Conservation (phyloP, 2,113 vertebrate genomes). For the Agapornis roseicollis region DNA sequence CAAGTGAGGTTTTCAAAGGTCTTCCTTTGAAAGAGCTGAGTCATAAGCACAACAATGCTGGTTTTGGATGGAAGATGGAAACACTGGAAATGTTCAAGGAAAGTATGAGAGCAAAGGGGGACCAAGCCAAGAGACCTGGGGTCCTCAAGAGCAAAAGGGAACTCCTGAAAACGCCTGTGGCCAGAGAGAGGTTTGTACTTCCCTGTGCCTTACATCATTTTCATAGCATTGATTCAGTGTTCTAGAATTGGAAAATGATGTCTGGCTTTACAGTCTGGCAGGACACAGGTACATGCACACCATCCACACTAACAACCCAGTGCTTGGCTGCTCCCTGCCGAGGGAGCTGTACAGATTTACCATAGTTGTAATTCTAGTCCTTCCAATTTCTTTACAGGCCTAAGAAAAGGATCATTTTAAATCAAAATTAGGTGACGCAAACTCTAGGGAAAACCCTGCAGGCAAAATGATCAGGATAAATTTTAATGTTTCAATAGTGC, state of each 20-base stretch:
- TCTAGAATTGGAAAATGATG: neutral
- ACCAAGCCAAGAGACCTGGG: neutral
- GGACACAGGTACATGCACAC: neutral
- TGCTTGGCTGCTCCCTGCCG: neutral
- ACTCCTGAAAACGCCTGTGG: neutral
- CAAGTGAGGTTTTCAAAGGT: neutral
- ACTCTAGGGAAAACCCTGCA: neutral
- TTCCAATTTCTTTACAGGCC: neutral
- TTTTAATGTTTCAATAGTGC: neutral
- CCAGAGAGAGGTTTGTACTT: neutral
- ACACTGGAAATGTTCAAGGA: neutral
- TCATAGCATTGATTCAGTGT: neutral
- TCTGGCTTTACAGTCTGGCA: neutral
- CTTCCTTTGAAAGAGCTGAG: neutral
- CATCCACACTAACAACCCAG: neutral
- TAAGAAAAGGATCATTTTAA: neutral
- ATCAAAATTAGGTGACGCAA: neutral
- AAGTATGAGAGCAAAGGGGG: neutral
- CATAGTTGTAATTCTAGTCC: neutral
- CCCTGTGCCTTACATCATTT: neutral
- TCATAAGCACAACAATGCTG: neutral
- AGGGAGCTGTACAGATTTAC: neutral
- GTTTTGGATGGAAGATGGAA: neutral
- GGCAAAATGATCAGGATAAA: neutral
- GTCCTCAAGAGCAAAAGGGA: accelerated